phyloP scores from a whole-genome alignment of 1,140 invertebrate genomes.

The Drosophila ananassae region DNA sequence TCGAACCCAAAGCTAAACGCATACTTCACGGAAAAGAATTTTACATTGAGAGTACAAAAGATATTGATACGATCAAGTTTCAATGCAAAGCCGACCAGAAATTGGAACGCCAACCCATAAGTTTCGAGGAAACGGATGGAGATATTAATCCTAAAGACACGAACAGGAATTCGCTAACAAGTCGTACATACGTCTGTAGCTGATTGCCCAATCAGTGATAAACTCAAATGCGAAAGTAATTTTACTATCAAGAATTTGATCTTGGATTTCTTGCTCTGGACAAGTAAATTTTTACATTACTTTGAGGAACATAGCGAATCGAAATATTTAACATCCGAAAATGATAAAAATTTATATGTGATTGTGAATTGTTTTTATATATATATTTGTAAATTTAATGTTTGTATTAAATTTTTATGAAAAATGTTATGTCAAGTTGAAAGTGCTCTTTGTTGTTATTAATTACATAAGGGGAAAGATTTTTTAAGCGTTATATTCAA shows the following conservation, averaged over 20 bases:
- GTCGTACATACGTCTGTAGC: slow-evolving; percentile 48
- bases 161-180: slow-evolving; percentile 31
- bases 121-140: slow-evolving; percentile 15
- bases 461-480: too few relatives aligned
- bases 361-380: slow-evolving; percentile 82
- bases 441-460: slow-evolving; percentile 12
- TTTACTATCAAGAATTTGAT: slow-evolving; percentile 64
- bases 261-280: slow-evolving; percentile 79
- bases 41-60: slow-evolving; percentile 77
- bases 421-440: slow-evolving; percentile 81
- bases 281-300: slow-evolving; percentile 79
- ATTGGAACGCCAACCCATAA: background rate
- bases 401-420: slow-evolving; percentile 82
- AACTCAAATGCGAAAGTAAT: slow-evolving; percentile 30
- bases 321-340: slow-evolving; percentile 79
- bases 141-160: slow-evolving; percentile 18
- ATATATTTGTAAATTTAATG: slow-evolving; percentile 81
- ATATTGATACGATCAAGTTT: slow-evolving; percentile 80
- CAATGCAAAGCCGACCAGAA: slow-evolving; percentile 45
- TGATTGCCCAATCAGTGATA: slow-evolving; percentile 49
- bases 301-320: slow-evolving; percentile 77
- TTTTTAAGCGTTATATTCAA: too few relatives aligned
- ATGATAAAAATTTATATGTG: slow-evolving; percentile 82
- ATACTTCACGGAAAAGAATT: slow-evolving; percentile 70
- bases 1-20: slow-evolving; percentile 44